Evolutionary conservation across 2,888 invertebrate species (phyloP).

Genomic region (Keiferia lycopersicella): DNA sequence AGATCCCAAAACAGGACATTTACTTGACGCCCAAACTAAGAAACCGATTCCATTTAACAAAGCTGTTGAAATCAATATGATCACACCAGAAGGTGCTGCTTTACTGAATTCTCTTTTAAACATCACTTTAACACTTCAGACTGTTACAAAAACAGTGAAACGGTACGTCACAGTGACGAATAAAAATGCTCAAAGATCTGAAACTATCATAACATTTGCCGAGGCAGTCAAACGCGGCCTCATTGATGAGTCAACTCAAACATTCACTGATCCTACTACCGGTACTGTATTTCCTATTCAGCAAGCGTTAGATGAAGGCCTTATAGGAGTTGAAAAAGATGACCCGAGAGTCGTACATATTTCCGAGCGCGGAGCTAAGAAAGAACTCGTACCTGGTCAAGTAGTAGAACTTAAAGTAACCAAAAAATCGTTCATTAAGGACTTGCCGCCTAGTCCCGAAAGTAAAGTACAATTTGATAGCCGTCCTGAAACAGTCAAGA

Average conservation of each 20-base stretch:
- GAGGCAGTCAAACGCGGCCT: constrained; percentile 90
- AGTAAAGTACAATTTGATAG: constrained; percentile 75
- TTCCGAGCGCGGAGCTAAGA: constrained; percentile 64
- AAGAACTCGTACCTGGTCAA: constrained; percentile 70
- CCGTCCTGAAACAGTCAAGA: constrained; percentile 81
- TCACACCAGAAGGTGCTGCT: constrained; percentile 93
- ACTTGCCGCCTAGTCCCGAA: constrained; percentile 70
- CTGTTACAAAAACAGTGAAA: constrained; percentile 91
- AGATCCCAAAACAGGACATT: constrained; percentile 93
- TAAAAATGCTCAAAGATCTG: constrained; percentile 81
- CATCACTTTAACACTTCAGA: constrained; percentile 93
- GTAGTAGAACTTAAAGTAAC: constrained; percentile 78
- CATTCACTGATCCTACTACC: constrained; percentile 88
- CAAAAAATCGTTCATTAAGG: constrained; percentile 76
- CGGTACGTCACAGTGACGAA: constrained; percentile 89
- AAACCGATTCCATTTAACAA: constrained; percentile 90
- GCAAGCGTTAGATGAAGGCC: constrained; percentile 88
- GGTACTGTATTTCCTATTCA: constrained; percentile 87
- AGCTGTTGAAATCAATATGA: constrained; percentile 91
- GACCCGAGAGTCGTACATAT: constrained; percentile 67
- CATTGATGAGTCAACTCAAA: constrained; percentile 89
- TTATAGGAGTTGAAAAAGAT: constrained; percentile 83
- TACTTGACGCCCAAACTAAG: constrained; percentile 87
- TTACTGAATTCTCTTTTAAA: constrained; percentile 91
- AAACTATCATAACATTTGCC: constrained; percentile 85